A percentile compares a stretch with the other conserved stretches of the same genome.
Evolutionary conservation across 2,113 vertebrate species (phyloP).

Genomic region (Pagrus major): DNA sequence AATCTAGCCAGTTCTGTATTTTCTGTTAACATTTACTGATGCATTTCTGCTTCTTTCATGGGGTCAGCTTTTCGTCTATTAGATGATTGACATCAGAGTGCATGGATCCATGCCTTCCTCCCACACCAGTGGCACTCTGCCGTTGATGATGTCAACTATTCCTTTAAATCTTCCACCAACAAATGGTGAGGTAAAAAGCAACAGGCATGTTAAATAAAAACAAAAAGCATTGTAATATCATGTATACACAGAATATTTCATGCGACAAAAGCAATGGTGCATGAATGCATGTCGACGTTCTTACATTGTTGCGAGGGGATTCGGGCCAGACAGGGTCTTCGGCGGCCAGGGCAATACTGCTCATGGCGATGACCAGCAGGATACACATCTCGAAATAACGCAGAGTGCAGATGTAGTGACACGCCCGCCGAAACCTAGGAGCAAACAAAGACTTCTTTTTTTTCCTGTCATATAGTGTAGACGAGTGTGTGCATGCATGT

Average conservation of each 20-base stretch:
- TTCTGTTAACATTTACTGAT: no score
- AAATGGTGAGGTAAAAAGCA: no score
- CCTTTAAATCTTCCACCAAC: no score
- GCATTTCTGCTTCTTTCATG: no score
- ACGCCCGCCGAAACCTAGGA: slow-evolving; percentile 89
- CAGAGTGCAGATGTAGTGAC: slow-evolving; percentile 92
- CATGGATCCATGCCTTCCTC: no score
- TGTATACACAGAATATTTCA: neutral
- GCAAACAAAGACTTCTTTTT: slow-evolving; percentile 24
- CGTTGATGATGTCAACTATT: no score
- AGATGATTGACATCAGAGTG: no score
- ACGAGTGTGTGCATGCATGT: neutral
- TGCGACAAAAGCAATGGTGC: neutral
- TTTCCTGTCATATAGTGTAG: neutral
- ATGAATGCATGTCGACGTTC: slow-evolving; percentile 41
- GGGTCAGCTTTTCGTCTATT: no score
- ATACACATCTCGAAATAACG: slow-evolving; percentile 95
- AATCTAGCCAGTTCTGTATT: no score
- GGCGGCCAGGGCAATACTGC: slow-evolving; percentile 93
- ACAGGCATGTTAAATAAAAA: neutral
- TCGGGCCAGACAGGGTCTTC: slow-evolving; percentile 94
- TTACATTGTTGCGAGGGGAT: slow-evolving; percentile 92
- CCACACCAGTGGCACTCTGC: no score
- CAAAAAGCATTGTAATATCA: neutral
- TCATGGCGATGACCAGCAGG: slow-evolving; percentile 94